phyloP scores from a whole-genome alignment of 2,113 vertebrate genomes.

The Hemichromis elongatus region DNA sequence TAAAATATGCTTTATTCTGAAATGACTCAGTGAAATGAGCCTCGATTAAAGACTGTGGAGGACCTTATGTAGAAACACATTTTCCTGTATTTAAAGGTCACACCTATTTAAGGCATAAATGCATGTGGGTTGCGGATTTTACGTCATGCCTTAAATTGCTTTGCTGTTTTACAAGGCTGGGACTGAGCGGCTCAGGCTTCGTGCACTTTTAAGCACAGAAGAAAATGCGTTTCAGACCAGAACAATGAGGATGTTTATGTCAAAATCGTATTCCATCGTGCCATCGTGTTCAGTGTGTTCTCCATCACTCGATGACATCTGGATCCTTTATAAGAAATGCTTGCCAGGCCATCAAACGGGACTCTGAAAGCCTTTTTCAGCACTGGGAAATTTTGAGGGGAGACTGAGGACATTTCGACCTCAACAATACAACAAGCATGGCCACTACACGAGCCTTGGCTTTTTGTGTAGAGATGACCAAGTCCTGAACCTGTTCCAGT shows the following conservation, averaged over 20 bases:
- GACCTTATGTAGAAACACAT: background rate
- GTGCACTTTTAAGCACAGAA: background rate
- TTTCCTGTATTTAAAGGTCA: constrained; percentile 8
- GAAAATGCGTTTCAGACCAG: background rate
- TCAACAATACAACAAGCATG: background rate
- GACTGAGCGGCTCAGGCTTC: background rate
- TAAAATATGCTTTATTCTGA: background rate
- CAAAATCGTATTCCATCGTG: background rate
- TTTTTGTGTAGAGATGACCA: background rate
- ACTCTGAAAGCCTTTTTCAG: background rate
- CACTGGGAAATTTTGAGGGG: background rate
- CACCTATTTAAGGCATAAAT: background rate
- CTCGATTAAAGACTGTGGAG: background rate
- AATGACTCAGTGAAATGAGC: background rate
- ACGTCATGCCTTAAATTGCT: background rate
- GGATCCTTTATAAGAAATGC: background rate
- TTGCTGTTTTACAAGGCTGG: background rate
- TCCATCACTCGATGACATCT: background rate
- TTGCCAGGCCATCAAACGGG: background rate
- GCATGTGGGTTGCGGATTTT: background rate
- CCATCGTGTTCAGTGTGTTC: background rate
- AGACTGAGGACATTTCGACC: background rate
- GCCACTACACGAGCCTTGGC: background rate
- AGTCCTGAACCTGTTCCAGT: background rate
- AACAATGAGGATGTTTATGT: background rate